A percentile compares a stretch with the other conserved stretches of the same genome.
phyloP scores from a whole-genome alignment of 2,888 invertebrate species.

The Hypena proboscidalis region DNA sequence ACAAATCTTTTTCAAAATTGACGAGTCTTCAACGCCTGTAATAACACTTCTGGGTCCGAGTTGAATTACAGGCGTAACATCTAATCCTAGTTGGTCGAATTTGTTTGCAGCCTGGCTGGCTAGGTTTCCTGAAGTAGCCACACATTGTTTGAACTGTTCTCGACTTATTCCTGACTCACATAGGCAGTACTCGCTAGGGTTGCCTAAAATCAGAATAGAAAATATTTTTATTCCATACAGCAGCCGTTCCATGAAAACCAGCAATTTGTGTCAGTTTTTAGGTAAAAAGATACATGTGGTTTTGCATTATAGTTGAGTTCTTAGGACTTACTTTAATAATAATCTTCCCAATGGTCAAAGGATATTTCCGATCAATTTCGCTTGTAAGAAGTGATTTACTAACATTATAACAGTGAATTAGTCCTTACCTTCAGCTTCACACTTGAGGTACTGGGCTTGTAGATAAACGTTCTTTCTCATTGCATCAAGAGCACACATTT shows the following conservation, averaged over 20 bases:
- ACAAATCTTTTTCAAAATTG: constrained; percentile 60
- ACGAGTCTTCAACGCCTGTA: constrained; percentile 49
- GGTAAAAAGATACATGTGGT: not conserved
- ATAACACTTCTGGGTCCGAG: constrained; percentile 20
- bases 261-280: too few relatives aligned
- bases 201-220: constrained; percentile 19
- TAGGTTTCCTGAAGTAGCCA: constrained; percentile 3
- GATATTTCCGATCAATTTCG: too few relatives aligned
- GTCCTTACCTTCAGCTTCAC: constrained; percentile 57
- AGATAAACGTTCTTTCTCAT: constrained; percentile 52
- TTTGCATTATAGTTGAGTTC: not conserved
- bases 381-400: too few relatives aligned
- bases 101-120: constrained; percentile 12
- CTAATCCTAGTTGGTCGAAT: constrained; percentile 11
- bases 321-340: not conserved
- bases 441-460: constrained; percentile 62
- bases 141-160: constrained; percentile 21
- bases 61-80: constrained; percentile 22
- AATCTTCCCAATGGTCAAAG: not conserved
- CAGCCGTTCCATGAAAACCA: not conserved
- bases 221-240: too few relatives aligned
- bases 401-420: not conserved
- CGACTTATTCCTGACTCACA: constrained; percentile 25
- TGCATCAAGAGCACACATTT: constrained; percentile 57
- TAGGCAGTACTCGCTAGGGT: constrained; percentile 18